phyloP scores from a whole-genome alignment of 2,888 invertebrate species.

The Netelia melanura region DNA sequence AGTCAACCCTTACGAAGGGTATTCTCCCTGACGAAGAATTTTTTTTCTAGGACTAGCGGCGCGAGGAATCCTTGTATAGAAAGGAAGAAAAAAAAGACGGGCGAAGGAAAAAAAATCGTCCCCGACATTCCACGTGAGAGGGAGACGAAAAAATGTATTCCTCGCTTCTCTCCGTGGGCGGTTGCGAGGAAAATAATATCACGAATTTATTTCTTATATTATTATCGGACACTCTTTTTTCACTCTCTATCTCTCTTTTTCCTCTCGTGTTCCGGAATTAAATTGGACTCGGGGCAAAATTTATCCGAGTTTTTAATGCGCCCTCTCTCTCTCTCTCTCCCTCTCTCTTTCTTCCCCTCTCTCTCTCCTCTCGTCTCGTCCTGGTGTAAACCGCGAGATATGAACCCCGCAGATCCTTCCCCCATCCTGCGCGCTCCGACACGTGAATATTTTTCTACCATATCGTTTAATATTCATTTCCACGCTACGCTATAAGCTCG shows the following conservation, averaged over 20 bases:
- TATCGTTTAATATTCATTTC: constrained; percentile 65
- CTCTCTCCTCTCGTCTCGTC: constrained; percentile 26
- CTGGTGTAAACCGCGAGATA: constrained; percentile 39
- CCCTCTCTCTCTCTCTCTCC: constrained; percentile 32
- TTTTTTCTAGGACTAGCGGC: constrained; percentile 55
- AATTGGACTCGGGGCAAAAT: constrained; percentile 69
- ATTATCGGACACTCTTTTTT: constrained; percentile 62
- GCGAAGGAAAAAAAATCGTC: constrained; percentile 44
- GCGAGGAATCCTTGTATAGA: constrained; percentile 47
- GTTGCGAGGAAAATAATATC: constrained; percentile 68
- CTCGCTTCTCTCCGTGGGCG: constrained; percentile 64
- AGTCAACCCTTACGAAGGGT: constrained; percentile 64
- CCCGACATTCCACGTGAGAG: constrained; percentile 56
- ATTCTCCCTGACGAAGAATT: constrained; percentile 27
- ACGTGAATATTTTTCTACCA: constrained; percentile 40
- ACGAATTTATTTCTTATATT: constrained; percentile 72
- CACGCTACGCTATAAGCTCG: constrained; percentile 62
- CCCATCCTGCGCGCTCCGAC: constrained; percentile 38
- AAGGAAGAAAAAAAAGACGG: constrained; percentile 16
- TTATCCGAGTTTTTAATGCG: constrained; percentile 67
- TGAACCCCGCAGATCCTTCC: constrained; percentile 45
- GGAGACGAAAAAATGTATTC: constrained; percentile 35
- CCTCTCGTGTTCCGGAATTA: constrained; percentile 64
- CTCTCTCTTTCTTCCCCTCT: constrained; percentile 7
- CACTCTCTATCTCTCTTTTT: constrained; percentile 21